Conservation (phyloP, 1,140 invertebrate species). For the Laupala kohalensis region DNA sequence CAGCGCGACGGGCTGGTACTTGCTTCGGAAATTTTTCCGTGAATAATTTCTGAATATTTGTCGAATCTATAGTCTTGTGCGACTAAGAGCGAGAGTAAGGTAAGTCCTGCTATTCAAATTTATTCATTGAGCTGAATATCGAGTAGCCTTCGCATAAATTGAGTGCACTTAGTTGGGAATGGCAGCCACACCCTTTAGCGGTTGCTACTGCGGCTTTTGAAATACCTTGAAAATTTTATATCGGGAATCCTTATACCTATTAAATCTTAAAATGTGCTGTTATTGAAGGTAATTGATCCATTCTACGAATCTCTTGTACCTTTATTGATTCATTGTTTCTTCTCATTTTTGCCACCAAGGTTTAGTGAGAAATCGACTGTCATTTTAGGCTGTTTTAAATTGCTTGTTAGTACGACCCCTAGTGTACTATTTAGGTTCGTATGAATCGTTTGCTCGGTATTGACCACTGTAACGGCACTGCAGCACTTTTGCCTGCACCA, state of each 20-base stretch:
- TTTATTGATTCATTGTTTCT: neutral
- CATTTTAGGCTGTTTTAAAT: too few relatives aligned
- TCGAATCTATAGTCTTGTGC: too few relatives aligned
- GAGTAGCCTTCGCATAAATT: neutral
- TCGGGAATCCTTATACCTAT: too few relatives aligned
- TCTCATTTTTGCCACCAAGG: neutral
- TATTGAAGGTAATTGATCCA: neutral
- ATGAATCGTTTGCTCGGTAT: neutral
- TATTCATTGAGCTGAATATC: neutral
- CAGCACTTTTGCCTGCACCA: constrained; percentile 6
- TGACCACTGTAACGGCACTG: constrained; percentile 3
- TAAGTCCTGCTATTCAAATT: neutral
- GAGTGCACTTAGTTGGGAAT: too few relatives aligned
- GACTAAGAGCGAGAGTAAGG: neutral
- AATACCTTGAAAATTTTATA: too few relatives aligned
- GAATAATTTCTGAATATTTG: neutral
- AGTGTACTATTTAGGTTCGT: neutral
- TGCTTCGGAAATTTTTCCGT: neutral
- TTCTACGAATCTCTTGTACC: neutral
- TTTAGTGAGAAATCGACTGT: too few relatives aligned
- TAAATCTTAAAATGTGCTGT: neutral
- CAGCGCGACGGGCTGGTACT: neutral
- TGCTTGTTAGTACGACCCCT: too few relatives aligned
- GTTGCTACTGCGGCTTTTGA: too few relatives aligned
- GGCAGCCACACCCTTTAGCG: too few relatives aligned